phyloP scores from a whole-genome alignment of 2,888 invertebrate genomes.

The Dryomyza anilis region DNA sequence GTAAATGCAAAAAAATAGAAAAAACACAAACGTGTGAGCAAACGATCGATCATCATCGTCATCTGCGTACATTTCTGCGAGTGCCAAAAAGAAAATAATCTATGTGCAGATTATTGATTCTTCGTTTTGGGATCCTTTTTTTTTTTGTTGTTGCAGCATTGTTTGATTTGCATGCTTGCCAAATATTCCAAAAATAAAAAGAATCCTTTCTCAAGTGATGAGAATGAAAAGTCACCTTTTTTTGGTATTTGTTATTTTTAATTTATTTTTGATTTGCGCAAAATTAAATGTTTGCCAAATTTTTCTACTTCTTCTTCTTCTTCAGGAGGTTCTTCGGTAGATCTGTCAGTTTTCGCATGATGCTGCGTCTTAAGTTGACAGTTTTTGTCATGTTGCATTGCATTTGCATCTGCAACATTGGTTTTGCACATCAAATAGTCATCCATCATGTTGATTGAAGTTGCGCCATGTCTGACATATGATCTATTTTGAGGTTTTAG shows the following conservation, averaged over 20 bases:
- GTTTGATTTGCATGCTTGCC: neutral
- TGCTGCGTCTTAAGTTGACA: conserved; percentile 39
- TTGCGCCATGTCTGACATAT: conserved; percentile 32
- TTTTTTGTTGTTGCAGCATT: neutral
- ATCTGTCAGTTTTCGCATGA: conserved; percentile 30
- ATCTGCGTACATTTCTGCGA: no score
- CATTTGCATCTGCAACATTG: conserved; percentile 1
- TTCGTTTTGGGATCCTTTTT: neutral
- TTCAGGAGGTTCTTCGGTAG: neutral
- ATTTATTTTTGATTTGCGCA: conserved; percentile 49
- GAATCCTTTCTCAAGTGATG: neutral
- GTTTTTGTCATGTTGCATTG: neutral
- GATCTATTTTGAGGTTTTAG: no score
- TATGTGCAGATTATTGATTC: neutral
- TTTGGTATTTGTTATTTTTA: conserved; percentile 48
- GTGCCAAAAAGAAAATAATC: neutral
- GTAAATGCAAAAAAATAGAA: no score
- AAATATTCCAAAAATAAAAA: neutral
- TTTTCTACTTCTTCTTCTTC: conserved; percentile 9
- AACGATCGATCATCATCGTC: neutral
- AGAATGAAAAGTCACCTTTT: neutral
- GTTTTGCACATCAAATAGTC: conserved; percentile 44
- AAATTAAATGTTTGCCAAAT: no score
- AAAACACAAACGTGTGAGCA: neutral
- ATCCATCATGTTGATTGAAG: conserved; percentile 58